phyloP scores from a whole-genome alignment of 2,888 invertebrate species.

The Ormia ochracea region DNA sequence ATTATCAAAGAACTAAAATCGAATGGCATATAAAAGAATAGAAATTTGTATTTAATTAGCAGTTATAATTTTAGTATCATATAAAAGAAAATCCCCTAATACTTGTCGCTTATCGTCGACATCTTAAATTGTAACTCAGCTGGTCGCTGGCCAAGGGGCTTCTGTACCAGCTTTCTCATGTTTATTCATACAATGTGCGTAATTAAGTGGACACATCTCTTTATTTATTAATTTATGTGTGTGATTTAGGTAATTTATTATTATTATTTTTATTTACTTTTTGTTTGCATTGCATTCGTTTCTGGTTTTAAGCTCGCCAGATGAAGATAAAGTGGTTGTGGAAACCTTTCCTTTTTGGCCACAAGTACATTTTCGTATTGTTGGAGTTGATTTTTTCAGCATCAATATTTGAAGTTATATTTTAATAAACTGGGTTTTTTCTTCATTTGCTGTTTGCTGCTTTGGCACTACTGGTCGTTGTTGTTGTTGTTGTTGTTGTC shows the following conservation, averaged over 20 bases:
- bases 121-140: neutral
- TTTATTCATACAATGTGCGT: constrained; percentile 36
- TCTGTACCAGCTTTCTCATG: neutral
- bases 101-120: neutral
- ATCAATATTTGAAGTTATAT: constrained; percentile 28
- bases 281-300: neutral
- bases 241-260: constrained; percentile 38
- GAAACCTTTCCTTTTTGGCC: constrained; percentile 31
- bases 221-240: constrained; percentile 41
- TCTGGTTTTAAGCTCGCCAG: constrained; percentile 1
- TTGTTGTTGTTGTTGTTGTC: constrained; percentile 13
- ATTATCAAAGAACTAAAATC: too few relatives aligned
- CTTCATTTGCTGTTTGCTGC: too few relatives aligned
- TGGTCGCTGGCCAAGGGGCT: too few relatives aligned
- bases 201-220: constrained; percentile 47
- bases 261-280: neutral
- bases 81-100: neutral
- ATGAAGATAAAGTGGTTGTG: constrained; percentile 13
- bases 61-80: too few relatives aligned
- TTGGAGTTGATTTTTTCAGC: neutral
- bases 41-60: too few relatives aligned
- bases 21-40: too few relatives aligned
- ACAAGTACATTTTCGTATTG: constrained; percentile 11
- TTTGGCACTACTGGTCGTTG: too few relatives aligned
- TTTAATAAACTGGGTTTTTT: constrained; percentile 16